Evolutionary conservation across 2,888 invertebrate genomes (phyloP).

Genomic region (Eudemis profundana): DNA sequence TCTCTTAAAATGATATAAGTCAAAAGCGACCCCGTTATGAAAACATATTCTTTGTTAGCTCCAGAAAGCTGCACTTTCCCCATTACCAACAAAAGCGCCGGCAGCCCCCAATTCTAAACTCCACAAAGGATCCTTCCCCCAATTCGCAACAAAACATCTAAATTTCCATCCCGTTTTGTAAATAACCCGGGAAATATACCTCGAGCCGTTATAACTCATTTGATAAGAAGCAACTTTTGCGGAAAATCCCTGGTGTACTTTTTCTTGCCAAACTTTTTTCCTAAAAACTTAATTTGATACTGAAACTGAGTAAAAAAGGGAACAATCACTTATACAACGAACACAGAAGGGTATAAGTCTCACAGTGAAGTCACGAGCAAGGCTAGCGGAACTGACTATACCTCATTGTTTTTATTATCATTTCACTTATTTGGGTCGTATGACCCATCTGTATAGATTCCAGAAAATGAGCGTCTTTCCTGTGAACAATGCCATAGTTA

Average conservation of each 20-base stretch:
- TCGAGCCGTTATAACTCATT: constrained; percentile 27
- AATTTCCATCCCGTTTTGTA: constrained; percentile 11
- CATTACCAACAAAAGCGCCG: constrained; percentile 2
- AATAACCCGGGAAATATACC: constrained; percentile 18
- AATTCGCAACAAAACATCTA: constrained; percentile 13
- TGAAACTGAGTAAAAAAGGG: no score
- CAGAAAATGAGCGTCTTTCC: no score
- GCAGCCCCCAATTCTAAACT: neutral
- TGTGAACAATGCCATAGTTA: no score
- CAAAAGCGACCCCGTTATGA: no score
- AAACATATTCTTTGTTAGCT: neutral
- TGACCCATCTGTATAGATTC: no score
- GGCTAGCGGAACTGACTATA: no score
- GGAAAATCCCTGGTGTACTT: constrained; percentile 20
- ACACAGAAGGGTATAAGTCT: no score
- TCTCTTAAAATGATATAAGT: no score
- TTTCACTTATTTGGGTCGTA: no score
- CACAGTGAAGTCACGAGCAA: no score
- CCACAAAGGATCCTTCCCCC: neutral
- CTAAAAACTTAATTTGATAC: constrained; percentile 24
- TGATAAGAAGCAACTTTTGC: constrained; percentile 24
- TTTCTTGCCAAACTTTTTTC: constrained; percentile 8
- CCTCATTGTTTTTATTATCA: no score
- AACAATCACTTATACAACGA: no score
- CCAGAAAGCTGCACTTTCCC: neutral